Evolutionary conservation across 2,888 invertebrate genomes (phyloP), one percentile per base, ranked within the genome.

Genomic region (Lottia scabra): DNA sequence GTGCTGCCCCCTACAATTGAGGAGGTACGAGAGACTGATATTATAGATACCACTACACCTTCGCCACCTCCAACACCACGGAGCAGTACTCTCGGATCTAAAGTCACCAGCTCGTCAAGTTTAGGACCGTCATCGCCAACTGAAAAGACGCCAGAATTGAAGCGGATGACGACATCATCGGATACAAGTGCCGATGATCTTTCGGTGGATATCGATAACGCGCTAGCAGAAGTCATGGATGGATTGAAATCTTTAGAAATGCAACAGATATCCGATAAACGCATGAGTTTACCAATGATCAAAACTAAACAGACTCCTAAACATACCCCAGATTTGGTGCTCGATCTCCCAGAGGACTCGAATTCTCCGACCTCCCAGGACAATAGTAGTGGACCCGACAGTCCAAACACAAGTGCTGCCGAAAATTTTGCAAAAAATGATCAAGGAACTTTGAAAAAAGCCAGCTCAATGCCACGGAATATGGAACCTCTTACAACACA

Each of bases 381-480:
- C 45, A 78, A 81, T 19, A 79, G 81, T 38, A 83, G 84, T 70
- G 84, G 83, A 23, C 79, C 82, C 13, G 86, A 86, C 75, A 84
- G 84, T 77, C 84, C 87, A 45, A 56, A 56, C 23, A 77, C 85
- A 63, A 93, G 93, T 74, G 93, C 93, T 0, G 94, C 94, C 0
- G 94, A 94, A 85, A 91, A 94, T 44, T 95, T 95, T 86, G 95
- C 94, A 67, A 93, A 94, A 83, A 94, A 94, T 80, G 94, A 94
- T 85, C 94, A 94, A 88, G 93, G 93, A 81, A 95, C 95, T 0
- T 89, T 95, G 71, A 94, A 94, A 85, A 95, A 94, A 84, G 89
- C 87, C 26, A 76, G 78, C 38, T 82, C 82, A 10, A 80, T 83
- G 82, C 82, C 84, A 0, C 69, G 82, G 16, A 81, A 79, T 73